phyloP scores from a whole-genome alignment of 2,797 vertebrate genomes.

The Malacoraja senta region DNA sequence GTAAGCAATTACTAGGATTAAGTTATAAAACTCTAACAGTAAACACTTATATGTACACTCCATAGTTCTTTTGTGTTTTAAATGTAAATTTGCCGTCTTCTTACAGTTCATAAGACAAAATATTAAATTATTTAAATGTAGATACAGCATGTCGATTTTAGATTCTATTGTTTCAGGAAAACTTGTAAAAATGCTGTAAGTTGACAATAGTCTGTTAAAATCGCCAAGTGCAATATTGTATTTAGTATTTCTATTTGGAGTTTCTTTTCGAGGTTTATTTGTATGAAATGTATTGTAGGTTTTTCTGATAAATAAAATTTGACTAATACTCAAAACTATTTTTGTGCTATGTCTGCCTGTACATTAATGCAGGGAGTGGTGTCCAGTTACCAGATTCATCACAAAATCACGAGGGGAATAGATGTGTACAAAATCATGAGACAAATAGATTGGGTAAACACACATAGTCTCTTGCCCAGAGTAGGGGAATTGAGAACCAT shows the following conservation, averaged over 20 bases:
- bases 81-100: conserved; percentile 38
- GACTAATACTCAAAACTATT: conserved; percentile 54
- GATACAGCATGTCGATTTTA: conserved; percentile 57
- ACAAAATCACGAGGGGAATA: too few relatives aligned
- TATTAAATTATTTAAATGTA: conserved; percentile 46
- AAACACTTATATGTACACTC: conserved; percentile 23
- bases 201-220: conserved; percentile 61
- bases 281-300: conserved; percentile 58
- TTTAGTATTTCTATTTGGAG: conserved; percentile 74
- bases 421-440: too few relatives aligned
- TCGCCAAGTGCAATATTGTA: conserved; percentile 76
- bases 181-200: conserved; percentile 57
- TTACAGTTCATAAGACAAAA: conserved; percentile 29
- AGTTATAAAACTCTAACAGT: conserved; percentile 19
- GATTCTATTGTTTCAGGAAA: conserved; percentile 52
- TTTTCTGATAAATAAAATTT: conserved; percentile 63
- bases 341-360: conserved; percentile 38
- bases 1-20: conserved; percentile 4
- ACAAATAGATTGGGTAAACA: too few relatives aligned
- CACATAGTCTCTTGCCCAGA: too few relatives aligned
- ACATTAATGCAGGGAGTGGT: conserved; percentile 38
- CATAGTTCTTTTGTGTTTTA: conserved; percentile 36
- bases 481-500: too few relatives aligned
- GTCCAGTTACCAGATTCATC: not conserved
- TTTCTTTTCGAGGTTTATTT: conserved; percentile 69